Conservation (phyloP, 2,113 vertebrate genomes). For the Microtus ochrogaster region DNA sequence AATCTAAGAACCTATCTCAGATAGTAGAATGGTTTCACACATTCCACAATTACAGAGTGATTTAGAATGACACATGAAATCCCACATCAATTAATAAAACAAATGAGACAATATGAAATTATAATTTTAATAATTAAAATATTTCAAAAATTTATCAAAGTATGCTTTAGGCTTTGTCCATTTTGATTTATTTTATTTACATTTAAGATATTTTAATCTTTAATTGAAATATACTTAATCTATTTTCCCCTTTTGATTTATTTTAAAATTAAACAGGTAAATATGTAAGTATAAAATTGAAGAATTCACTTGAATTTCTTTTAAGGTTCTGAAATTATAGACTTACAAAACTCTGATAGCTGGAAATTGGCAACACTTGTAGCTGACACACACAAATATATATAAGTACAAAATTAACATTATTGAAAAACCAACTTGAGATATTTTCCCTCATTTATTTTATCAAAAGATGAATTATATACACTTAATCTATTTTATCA, state of each 20-base stretch:
- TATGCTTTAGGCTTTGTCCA: not conserved
- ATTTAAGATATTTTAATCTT: not conserved
- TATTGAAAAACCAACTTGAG: not conserved
- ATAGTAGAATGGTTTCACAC: not conserved
- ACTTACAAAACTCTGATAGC: not conserved
- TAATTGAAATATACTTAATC: not conserved
- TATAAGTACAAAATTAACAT: not conserved
- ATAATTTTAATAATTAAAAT: not conserved
- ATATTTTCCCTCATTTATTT: not conserved
- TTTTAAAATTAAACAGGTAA: not conserved
- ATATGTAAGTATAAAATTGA: slow-evolving; percentile 11
- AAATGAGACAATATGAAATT: not conserved
- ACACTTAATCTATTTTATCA: not conserved
- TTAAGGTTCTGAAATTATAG: not conserved
- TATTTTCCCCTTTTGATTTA: not conserved
- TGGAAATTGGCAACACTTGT: not conserved
- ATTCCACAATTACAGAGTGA: not conserved
- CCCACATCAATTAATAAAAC: not conserved
- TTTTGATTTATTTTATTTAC: not conserved
- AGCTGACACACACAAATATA: not conserved
- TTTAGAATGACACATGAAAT: not conserved
- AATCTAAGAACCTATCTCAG: not conserved
- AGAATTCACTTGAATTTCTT: not conserved
- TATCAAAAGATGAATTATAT: not conserved
- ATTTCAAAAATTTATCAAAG: not conserved